Percentiles rank a stretch among this genome's conserved stretches.
Conservation (phyloP, 2,888 invertebrate species). For the Keiferia lycopersicella region DNA sequence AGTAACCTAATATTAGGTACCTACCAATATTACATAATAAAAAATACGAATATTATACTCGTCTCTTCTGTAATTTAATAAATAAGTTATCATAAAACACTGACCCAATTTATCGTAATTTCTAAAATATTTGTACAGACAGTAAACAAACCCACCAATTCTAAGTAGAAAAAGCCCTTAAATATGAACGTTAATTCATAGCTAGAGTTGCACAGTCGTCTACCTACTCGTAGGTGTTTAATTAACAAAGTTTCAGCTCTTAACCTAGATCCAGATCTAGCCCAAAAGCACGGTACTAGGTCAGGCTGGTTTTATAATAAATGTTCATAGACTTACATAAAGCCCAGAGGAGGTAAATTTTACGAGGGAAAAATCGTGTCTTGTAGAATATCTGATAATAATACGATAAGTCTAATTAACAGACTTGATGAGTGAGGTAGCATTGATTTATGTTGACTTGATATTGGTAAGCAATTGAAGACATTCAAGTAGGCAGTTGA, state of each 20-base stretch:
- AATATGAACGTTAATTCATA: slow-evolving; percentile 31
- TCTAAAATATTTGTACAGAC: background rate
- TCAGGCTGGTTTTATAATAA: slow-evolving; percentile 28
- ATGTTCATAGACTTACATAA: background rate
- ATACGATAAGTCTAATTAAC: too few species aligned
- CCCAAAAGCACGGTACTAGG: slow-evolving; percentile 34
- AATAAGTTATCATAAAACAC: too few species aligned
- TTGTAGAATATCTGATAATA: too few species aligned
- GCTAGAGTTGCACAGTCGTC: slow-evolving; percentile 32
- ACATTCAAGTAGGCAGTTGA: too few species aligned
- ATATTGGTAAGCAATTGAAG: too few species aligned
- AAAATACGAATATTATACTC: too few species aligned
- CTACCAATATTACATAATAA: too few species aligned
- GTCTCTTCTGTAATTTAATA: too few species aligned
- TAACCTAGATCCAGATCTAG: slow-evolving; percentile 36
- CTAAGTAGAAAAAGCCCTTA: background rate
- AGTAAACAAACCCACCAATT: background rate
- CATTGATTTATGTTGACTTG: too few species aligned
- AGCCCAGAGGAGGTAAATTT: background rate
- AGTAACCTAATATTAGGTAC: too few species aligned
- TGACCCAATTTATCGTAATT: too few species aligned
- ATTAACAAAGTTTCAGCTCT: slow-evolving; percentile 42
- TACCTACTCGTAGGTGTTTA: slow-evolving; percentile 35
- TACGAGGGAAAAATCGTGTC: background rate
- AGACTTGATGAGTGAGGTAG: too few species aligned